phyloP scores from a whole-genome alignment of 2,888 invertebrate genomes.

The Oscheius sp. region DNA sequence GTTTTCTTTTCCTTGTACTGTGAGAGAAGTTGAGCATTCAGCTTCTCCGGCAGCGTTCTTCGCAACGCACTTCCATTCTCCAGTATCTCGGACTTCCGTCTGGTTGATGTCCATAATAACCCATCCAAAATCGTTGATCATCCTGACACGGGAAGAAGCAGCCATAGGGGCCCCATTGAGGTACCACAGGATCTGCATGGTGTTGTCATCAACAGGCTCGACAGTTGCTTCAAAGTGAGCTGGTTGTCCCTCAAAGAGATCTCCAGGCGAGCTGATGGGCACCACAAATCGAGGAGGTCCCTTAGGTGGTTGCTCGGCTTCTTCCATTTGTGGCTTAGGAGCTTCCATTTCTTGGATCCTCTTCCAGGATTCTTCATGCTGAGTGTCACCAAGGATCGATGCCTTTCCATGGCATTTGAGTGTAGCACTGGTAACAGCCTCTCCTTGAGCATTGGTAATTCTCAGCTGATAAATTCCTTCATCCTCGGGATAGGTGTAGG shows the following conservation, averaged over 20 bases:
- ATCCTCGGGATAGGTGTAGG: conserved; percentile 85
- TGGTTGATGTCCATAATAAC: conserved; percentile 87
- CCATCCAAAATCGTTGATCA: conserved; percentile 91
- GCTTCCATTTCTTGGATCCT: conserved; percentile 79
- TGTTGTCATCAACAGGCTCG: conserved; percentile 88
- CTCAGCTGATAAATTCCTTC: conserved; percentile 95
- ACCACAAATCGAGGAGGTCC: conserved; percentile 54
- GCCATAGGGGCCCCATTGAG: conserved; percentile 90
- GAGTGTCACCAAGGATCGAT: conserved; percentile 59
- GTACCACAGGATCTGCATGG: conserved; percentile 78
- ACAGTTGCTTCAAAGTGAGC: conserved; percentile 92
- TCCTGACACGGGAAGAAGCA: conserved; percentile 86
- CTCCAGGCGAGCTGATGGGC: conserved; percentile 52
- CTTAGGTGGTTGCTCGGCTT: conserved; percentile 62
- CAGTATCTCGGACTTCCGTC: conserved; percentile 83
- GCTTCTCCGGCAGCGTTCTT: conserved; percentile 94
- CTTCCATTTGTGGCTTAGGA: conserved; percentile 55
- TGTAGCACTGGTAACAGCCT: conserved; percentile 93
- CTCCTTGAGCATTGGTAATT: conserved; percentile 89
- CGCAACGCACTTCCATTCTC: conserved; percentile 91
- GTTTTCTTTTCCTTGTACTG: conserved; percentile 72
- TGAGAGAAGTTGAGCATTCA: conserved; percentile 78
- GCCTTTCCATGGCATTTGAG: conserved; percentile 75
- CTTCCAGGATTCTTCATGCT: conserved; percentile 88
- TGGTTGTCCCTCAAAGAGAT: conserved; percentile 82